Base-by-base conservation (phyloP, 2,797 vertebrate species). In the Botia almorhae region DNA sequence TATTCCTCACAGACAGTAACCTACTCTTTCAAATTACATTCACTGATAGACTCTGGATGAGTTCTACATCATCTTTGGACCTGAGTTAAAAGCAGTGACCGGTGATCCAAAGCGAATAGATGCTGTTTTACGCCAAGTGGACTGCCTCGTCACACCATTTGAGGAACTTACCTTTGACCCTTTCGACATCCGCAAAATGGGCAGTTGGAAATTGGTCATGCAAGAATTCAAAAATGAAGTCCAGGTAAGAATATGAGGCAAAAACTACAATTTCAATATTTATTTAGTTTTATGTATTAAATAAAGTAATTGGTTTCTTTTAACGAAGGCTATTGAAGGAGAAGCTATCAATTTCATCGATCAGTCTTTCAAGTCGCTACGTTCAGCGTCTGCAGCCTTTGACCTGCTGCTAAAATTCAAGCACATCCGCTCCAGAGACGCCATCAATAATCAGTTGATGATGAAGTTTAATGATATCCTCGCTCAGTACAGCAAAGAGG, bases 401-500 rank as follows among this genome's bases (percentile, higher is more conserved):
- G 93, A 97, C 77, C 93, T 98, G 95, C 90, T 99, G 51, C 83
- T 95, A 53, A 97, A 96, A 75, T 97, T 97, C 84, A 96, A 95
- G 87, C 91, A 94, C 74, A 95, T 96, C 69, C 92, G 89, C 72
- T 95, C 90, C 21, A 94, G 94, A 87, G 93, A 98, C 71, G 87
- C 91, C 14, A 88, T 99, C 85, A 95, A 93, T 56, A 94, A 92
- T 19, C 95, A 98, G 84, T 87, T 99, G 92, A 97, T 95, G 95
- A 94, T 88, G 90, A 98, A 97, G 75, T 96, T 97, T 77, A 91
- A 90, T 8, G 95, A 96, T 64, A 91, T 98, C 81, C 88, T 99
- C 81, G 86, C 86, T n/a, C 96, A 97, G 80, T 98, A 96, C 77
- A 93, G 90, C 83, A 97, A 96, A 94, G 98, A 99, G 97, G 98